Conservation (phyloP, 2,888 invertebrate species). For the Pachydiplax longipennis region DNA sequence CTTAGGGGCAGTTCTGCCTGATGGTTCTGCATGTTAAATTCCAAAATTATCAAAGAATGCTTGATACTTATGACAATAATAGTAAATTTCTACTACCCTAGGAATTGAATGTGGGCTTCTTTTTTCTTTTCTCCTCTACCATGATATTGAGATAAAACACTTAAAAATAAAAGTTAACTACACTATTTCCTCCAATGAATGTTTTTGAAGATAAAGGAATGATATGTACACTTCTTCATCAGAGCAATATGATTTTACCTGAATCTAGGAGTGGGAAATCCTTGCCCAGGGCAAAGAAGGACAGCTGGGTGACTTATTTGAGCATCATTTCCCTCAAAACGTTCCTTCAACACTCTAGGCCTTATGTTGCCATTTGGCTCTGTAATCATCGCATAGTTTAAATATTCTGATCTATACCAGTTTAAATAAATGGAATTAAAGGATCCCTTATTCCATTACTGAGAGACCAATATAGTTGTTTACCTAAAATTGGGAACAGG, state of each 20-base stretch:
- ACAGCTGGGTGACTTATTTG: constrained; percentile 49
- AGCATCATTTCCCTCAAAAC: constrained; percentile 53
- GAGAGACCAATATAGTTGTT: background rate
- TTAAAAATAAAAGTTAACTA: background rate
- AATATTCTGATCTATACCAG: background rate
- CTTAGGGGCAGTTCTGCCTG: constrained; percentile 60
- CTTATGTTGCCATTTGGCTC: constrained; percentile 51
- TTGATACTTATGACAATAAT: background rate
- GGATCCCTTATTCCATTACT: background rate
- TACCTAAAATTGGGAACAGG: constrained; percentile 57
- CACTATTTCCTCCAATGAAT: background rate
- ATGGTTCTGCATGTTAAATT: constrained; percentile 57
- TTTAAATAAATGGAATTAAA: background rate
- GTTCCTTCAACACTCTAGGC: constrained; percentile 53
- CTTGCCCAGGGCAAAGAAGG: constrained; percentile 55
- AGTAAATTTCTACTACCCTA: background rate
- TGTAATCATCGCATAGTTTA: constrained; percentile 48
- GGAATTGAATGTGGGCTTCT: constrained; percentile 28
- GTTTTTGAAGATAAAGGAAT: background rate
- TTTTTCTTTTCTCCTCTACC: background rate
- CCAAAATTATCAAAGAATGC: constrained; percentile 7
- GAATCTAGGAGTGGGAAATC: constrained; percentile 53
- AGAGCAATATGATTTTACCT: constrained; percentile 49
- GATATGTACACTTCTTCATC: background rate
- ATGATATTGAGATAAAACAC: background rate